Evolutionary conservation across 2,113 vertebrate species (phyloP).

Genomic region (Chiloscyllium plagiosum): DNA sequence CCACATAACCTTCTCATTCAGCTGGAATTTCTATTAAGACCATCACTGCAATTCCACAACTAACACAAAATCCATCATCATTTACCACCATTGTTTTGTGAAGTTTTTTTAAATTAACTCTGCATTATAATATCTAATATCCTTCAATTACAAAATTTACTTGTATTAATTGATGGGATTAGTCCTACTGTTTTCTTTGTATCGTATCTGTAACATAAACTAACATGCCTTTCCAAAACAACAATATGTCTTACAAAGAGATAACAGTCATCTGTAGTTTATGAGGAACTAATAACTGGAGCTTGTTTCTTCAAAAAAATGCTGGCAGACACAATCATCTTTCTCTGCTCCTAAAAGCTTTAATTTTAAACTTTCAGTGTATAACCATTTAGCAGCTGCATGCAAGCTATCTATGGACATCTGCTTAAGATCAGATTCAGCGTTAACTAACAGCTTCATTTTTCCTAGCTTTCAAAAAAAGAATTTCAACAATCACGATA

Average conservation of each 20-base stretch:
- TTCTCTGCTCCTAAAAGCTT: not conserved
- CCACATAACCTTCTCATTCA: not conserved
- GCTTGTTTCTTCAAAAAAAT: too few species aligned
- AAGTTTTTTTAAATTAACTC: not conserved
- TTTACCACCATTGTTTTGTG: not conserved
- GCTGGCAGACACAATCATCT: not conserved
- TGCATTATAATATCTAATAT: not conserved
- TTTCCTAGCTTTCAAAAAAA: not conserved
- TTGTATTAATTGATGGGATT: not conserved
- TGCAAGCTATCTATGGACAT: not conserved
- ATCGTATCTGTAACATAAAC: not conserved
- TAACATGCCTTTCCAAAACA: not conserved
- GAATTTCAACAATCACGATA: not conserved
- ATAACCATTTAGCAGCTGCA: not conserved
- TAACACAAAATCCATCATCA: not conserved
- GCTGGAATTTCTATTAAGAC: not conserved
- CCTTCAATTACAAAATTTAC: not conserved
- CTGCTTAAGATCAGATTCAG: not conserved
- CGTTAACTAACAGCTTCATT: not conserved
- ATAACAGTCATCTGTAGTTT: not conserved
- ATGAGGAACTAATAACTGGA: not conserved
- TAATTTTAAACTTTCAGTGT: not conserved
- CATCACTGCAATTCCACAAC: not conserved
- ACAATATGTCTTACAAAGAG: not conserved
- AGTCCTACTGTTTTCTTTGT: not conserved